These are phyloP conservation scores for Barbus barbus DNA, from an alignment of 2,113 vertebrate species.

Conservation along the genomic window DNA sequence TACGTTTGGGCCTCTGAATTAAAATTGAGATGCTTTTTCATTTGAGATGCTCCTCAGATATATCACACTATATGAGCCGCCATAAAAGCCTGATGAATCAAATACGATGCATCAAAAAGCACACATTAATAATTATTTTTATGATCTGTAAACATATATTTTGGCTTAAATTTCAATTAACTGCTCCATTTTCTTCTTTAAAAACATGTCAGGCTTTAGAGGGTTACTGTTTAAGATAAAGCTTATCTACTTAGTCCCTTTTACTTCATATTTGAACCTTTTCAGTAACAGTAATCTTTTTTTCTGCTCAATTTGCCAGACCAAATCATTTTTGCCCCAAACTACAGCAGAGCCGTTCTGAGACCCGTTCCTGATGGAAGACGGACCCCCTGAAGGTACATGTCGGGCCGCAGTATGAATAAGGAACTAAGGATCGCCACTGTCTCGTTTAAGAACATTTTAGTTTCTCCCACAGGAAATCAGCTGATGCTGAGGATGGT, in stretches of 20 bases:
- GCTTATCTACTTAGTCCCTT: neutral
- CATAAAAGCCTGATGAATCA: too few relatives aligned
- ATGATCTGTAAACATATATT: too few relatives aligned
- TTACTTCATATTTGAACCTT: neutral
- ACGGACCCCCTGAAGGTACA: neutral
- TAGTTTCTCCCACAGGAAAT: conserved; percentile 66
- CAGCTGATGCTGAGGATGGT: conserved; percentile 58
- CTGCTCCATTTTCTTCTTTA: too few relatives aligned
- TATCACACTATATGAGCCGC: too few relatives aligned
- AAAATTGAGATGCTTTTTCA: too few relatives aligned
- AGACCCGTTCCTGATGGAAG: neutral
- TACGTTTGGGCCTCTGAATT: neutral
- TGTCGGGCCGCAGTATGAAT: neutral
- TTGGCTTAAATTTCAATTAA: too few relatives aligned
- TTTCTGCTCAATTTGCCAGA: neutral
- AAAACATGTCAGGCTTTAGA: neutral
- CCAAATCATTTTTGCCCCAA: conserved; percentile 2
- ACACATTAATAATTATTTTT: too few relatives aligned
- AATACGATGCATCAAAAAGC: too few relatives aligned
- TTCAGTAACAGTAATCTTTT: neutral
- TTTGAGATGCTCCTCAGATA: too few relatives aligned
- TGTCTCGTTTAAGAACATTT: conserved; percentile 51
- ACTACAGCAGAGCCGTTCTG: neutral
- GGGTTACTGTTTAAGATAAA: neutral
- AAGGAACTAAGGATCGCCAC: neutral